Evolutionary conservation across 2,888 invertebrate genomes (phyloP), one percentile per base, ranked within the genome.

Genomic region (Fabriciana adippe): DNA sequence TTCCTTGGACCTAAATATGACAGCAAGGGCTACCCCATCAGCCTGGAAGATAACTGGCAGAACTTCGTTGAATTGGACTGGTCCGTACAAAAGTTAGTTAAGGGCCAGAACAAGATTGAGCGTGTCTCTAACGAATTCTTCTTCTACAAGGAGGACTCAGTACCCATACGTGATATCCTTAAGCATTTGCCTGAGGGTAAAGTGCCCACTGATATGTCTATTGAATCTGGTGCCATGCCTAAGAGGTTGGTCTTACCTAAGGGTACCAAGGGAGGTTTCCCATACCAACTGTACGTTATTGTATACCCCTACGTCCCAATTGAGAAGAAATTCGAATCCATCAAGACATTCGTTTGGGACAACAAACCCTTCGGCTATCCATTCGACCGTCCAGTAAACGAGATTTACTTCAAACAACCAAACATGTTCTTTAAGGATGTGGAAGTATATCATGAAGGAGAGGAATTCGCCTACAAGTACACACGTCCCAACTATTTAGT

Each of bases 1-100:
- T 96, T 94, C 93, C 77, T 96, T 50, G 96, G 95, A 72, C 96
- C 96, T 8, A 96, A 95, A 84, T 94, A 94, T 79, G 94, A 95
- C 78, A 89, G 93, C 73, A 90, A 92, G 57, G 93, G 93, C 55
- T 93, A 90, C 72, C 85, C 87, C 41, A 78, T 94, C 26, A 84
- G 86, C 70, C 79, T 95, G 16, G 89, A 93, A 70, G 88, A 94
- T 16, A 94, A 93, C 81, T 93, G 93, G 81, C 85, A 90, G 76
- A 93, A 95, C 81, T 95, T 95, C 79, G 93, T 94, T 71, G 91
- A 94, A 80, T 81, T 95, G 35, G 95, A 95, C 80, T 90, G 89
- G 81, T 95, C 95, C 84, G 80, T 90, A 48, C 90, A 93, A 74
- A 92, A 94, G 65, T 87, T 97, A 72, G 87, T 83, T 11, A 81